Percentiles rank a stretch among this genome's conserved stretches.
Conservation (phyloP, 1,140 invertebrate species). For the Chelonus insularis region DNA sequence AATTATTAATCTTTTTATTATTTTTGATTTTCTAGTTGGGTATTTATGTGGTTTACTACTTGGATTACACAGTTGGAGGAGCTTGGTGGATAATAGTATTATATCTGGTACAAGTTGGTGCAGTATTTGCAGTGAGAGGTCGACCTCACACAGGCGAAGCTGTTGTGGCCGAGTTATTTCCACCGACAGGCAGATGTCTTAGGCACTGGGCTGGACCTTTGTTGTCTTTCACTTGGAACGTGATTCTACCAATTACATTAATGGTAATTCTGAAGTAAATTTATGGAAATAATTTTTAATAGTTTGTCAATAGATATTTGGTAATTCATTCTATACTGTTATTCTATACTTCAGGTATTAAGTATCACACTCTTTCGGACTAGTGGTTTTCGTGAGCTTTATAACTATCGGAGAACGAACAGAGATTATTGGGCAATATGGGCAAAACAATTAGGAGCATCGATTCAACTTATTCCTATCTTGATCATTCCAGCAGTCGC, state of each 20-base stretch:
- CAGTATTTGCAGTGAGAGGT: slow-evolving; percentile 80
- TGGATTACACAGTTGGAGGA: slow-evolving; percentile 81
- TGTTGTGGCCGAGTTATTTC: slow-evolving; percentile 72
- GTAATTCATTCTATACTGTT: background rate
- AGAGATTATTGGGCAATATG: slow-evolving; percentile 74
- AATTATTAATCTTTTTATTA: background rate
- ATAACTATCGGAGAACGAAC: slow-evolving; percentile 65
- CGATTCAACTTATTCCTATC: slow-evolving; percentile 77
- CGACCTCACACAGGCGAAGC: slow-evolving; percentile 82
- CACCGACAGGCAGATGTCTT: slow-evolving; percentile 61
- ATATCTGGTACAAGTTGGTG: slow-evolving; percentile 75
- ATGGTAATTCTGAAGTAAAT: slow-evolving; percentile 61
- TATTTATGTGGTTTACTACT: slow-evolving; percentile 81
- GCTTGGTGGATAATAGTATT: slow-evolving; percentile 85
- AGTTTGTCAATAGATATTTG: background rate
- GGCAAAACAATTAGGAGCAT: slow-evolving; percentile 75
- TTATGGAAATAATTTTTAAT: slow-evolving; percentile 13
- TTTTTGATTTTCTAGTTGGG: slow-evolving; percentile 66
- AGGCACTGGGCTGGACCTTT: slow-evolving; percentile 68
- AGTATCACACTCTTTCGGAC: slow-evolving; percentile 78
- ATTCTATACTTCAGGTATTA: slow-evolving; percentile 65
- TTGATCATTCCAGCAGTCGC: slow-evolving; percentile 76
- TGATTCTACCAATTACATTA: slow-evolving; percentile 76
- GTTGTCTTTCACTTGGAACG: slow-evolving; percentile 87
- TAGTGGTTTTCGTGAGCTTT: slow-evolving; percentile 73